phyloP scores from a whole-genome alignment of 2,888 invertebrate species.

The Cheilosia grossa region DNA sequence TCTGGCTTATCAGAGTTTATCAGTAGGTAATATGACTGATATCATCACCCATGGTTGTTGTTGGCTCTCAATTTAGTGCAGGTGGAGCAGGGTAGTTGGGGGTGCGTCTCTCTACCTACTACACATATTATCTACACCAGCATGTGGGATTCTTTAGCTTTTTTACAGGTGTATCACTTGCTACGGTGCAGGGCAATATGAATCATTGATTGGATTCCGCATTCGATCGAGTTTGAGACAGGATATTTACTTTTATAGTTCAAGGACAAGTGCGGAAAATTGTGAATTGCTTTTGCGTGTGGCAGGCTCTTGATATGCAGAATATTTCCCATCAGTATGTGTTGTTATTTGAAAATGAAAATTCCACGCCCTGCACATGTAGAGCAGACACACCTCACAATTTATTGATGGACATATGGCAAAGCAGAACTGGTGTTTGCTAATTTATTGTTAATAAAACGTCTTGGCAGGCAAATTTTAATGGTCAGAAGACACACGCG shows the following conservation, averaged over 20 bases:
- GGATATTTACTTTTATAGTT: conserved; percentile 39
- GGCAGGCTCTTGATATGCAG: conserved; percentile 50
- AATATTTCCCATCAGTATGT: conserved; percentile 10
- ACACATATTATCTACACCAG: background rate
- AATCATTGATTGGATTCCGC: conserved; percentile 67
- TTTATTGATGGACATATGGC: conserved; percentile 44
- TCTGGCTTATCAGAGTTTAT: conserved; percentile 13
- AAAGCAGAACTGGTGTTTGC: conserved; percentile 29
- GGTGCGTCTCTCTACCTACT: conserved; percentile 48
- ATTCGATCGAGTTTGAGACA: conserved; percentile 21
- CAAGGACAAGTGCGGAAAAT: conserved; percentile 47
- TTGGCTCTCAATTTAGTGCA: background rate
- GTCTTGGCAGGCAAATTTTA: conserved; percentile 47
- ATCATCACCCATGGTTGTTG: background rate
- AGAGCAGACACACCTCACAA: background rate
- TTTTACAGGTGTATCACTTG: conserved; percentile 54
- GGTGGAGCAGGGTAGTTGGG: conserved; percentile 13
- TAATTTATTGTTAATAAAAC: conserved; percentile 68
- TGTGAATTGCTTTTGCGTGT: conserved; percentile 53
- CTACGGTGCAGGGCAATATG: conserved; percentile 37
- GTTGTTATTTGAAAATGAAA: background rate
- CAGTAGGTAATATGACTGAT: conserved; percentile 3
- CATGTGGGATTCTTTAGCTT: conserved; percentile 37
- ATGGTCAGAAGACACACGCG: conserved; percentile 58
- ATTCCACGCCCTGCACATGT: background rate